These are phyloP conservation scores for Lepidonotus clava DNA, from an alignment of 2,888 invertebrate species.

Conservation along the genomic window DNA sequence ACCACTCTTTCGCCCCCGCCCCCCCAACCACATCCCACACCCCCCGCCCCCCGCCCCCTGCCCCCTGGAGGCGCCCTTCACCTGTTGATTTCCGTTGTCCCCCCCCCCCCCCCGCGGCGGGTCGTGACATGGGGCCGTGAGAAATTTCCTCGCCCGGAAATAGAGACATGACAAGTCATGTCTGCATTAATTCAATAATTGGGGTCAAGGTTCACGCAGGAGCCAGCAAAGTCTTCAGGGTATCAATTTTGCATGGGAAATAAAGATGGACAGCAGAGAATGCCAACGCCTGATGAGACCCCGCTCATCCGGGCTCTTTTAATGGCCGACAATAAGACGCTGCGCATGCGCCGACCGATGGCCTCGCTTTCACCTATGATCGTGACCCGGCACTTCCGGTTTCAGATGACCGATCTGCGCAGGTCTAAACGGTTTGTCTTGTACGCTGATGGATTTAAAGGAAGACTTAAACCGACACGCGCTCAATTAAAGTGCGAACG, in stretches of 20 bases:
- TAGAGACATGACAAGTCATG: constrained; percentile 43
- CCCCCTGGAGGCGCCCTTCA: background rate
- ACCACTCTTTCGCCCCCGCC: background rate
- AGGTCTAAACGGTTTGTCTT: background rate
- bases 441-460: no score
- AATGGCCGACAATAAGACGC: constrained; percentile 47
- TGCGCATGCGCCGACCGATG: background rate
- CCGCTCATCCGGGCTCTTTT: background rate
- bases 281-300: background rate
- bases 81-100: no score
- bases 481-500: no score
- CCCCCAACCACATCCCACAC: background rate
- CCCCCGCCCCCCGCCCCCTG: background rate
- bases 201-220: constrained; percentile 9
- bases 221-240: constrained; percentile 30
- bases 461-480: no score
- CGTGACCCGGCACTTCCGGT: constrained; percentile 28
- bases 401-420: constrained; percentile 15
- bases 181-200: constrained; percentile 48
- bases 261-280: constrained; percentile 37
- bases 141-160: constrained; percentile 38
- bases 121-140: constrained; percentile 34
- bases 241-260: constrained; percentile 42
- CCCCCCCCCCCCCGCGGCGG: background rate
- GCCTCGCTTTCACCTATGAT: constrained; percentile 16